These are phyloP conservation scores for Epizoanthus stellaris DNA, from an alignment of 92 coral and sea anemone species.

Conservation along the genomic window DNA sequence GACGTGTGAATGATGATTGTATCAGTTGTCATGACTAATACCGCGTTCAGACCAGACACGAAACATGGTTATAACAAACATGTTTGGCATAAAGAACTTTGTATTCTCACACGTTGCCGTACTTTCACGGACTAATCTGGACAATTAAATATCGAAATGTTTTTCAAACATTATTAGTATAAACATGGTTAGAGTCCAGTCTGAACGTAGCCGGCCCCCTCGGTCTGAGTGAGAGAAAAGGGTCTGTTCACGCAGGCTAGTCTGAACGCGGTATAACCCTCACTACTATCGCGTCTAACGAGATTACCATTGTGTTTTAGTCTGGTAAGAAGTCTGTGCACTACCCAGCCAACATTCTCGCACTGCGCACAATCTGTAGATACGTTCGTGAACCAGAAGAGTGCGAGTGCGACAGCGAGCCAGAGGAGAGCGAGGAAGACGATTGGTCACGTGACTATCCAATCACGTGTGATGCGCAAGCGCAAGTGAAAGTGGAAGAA, in stretches of 20 bases:
- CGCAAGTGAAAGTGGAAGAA: background rate
- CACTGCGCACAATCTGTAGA: constrained; percentile 62
- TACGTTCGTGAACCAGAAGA: constrained; percentile 60
- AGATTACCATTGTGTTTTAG: constrained; percentile 22
- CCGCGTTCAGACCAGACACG: no score
- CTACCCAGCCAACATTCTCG: constrained; percentile 69
- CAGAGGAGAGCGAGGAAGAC: constrained; percentile 38
- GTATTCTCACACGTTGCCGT: no score
- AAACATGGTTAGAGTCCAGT: no score
- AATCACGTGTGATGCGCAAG: background rate
- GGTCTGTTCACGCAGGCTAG: no score
- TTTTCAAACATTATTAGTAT: no score
- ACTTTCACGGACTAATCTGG: no score
- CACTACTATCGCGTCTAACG: background rate
- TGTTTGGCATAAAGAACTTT: no score
- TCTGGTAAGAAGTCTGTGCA: constrained; percentile 64
- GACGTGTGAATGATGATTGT: no score
- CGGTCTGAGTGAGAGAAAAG: no score
- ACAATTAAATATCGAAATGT: no score
- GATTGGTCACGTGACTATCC: background rate
- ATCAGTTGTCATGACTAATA: background rate
- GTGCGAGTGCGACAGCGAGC: constrained; percentile 47
- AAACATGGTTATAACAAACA: no score
- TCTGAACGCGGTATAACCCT: background rate
- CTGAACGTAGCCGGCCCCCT: no score